Percentiles rank a stretch among this genome's conserved stretches.
phyloP scores from a whole-genome alignment of 2,797 vertebrate species.

The Tokudaia muenninki region DNA sequence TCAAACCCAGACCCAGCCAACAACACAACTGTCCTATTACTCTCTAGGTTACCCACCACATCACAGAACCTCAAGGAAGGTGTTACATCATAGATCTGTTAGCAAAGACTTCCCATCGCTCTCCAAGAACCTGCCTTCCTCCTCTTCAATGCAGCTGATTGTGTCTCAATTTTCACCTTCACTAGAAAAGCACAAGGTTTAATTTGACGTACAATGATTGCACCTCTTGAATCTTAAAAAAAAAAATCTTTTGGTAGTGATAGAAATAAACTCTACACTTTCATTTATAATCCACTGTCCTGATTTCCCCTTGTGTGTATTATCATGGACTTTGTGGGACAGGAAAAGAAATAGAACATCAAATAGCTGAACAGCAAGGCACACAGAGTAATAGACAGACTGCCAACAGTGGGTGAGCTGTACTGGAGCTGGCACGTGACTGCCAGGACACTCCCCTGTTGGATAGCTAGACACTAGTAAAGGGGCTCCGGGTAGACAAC shows the following conservation, averaged over 20 bases:
- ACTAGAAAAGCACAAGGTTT: conserved; percentile 42
- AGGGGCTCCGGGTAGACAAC: not conserved
- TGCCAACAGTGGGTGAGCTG: not conserved
- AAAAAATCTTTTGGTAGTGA: not conserved
- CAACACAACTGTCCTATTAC: not conserved
- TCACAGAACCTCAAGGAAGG: conserved; percentile 36
- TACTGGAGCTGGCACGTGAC: not conserved
- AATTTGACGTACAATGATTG: not conserved
- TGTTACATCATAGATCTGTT: conserved; percentile 7
- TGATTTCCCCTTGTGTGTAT: conserved; percentile 31
- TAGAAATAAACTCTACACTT: not conserved
- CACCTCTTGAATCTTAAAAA: not conserved
- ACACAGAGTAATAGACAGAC: not conserved
- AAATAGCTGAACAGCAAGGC: not conserved
- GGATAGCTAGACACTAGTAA: not conserved
- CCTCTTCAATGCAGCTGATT: not conserved
- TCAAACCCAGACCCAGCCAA: conserved; percentile 28
- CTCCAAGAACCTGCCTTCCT: not conserved
- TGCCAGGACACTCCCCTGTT: not conserved
- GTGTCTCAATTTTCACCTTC: conserved; percentile 29
- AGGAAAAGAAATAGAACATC: not conserved
- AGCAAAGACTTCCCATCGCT: conserved; percentile 14
- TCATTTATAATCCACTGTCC: not conserved
- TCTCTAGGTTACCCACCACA: not conserved
- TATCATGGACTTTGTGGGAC: conserved; percentile 23